Evolutionary conservation across 2,113 vertebrate species (phyloP), one percentile per base, ranked within the genome.

Genomic region (Planiliza haematocheilus): DNA sequence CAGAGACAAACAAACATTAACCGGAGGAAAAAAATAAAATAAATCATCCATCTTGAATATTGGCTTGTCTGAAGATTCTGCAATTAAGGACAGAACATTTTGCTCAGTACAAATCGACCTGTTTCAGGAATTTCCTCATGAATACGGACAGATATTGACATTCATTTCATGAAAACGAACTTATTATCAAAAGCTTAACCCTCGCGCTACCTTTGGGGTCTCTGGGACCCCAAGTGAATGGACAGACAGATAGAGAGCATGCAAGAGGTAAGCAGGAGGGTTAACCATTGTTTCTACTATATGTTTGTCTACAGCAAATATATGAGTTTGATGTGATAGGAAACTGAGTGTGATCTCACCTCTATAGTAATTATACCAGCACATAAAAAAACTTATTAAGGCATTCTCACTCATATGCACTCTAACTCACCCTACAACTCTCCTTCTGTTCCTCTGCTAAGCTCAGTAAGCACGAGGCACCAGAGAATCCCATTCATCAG

Each of bases 401-500:
- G 43, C 17, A 46, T 59, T 63, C 41, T 60, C n/a, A 41, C 68
- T 83, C 16, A 37, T 68, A 51, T 46, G 38, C 56, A 21, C 60
- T 57, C 46, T 34, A 56, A 8, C 46, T 70, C 51, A 71, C 58
- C 51, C 73, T 48, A 56, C 50, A 70, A 68, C 58, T 68, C 59
- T 70, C 74, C 84, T 82, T 82, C 77, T 85, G 80, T 68, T 84
- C 51, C 63, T 80, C 64, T 37, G 74, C 73, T 80, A 60, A 67
- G 71, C 66, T 83, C 88, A 77, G 74, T 83, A 56, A 86, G 66
- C 82, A 81, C 58, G 73, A 77, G 79, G 75, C 81, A 76, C 83
- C 66, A 77, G 71, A 79, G 79, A 80, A 79, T 86, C 68, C 77
- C 80, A 88, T 91, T 91, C 86, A 91, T 91, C 85, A 88, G 89